Base-by-base conservation (phyloP, 2,113 vertebrate species). In the Nothobranchius furzeri region DNA sequence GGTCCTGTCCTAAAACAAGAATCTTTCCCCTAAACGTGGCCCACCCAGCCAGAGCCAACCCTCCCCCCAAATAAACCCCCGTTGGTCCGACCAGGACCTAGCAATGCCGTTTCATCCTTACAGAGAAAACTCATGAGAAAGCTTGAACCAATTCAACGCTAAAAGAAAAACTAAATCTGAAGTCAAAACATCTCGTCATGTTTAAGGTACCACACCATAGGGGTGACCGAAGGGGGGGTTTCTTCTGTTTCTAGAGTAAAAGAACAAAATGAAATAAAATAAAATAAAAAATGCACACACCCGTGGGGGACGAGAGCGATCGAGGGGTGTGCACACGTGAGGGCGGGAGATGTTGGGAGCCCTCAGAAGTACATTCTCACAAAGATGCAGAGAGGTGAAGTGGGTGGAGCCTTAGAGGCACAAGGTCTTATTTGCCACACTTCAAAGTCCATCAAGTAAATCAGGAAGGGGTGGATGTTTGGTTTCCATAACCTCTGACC, bases 341-440 rank as follows among this genome's bases (percentile, higher is more conserved):
- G 86, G 82, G 83, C 82, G 67, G 73, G 79, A 85, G 92, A 95
- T 87, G 84, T 64, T 87, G 94, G 92, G 72, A 95, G 94, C 95
- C 95, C 94, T 94, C 94, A 93, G 93, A 92, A 93, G 93, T 94
- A 95, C 93, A 94, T 94, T 95, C 93, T 95, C 93, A 93, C 92
- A 94, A 93, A 95, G 95, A 94, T 91, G 91, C 85, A 89, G 89
- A 92, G 92, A 93, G 93, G 50, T 51, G 70, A 74, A 81, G 83
- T 70, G 79, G 73, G 82, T 76, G 73, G 76, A 75, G 74, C 54
- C 72, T 64, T 30, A 55, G 65, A 75, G 79, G 65, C n/a, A 6
- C 7, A 52, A 48, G 60, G 64, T 66, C 83, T 79, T 48, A 15
- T 56, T 43, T 54, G 77, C 80, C 76, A 61, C 63, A 79, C 72